phyloP scores from a whole-genome alignment of 2,113 vertebrate genomes.

The Dasyornis broadbenti region DNA sequence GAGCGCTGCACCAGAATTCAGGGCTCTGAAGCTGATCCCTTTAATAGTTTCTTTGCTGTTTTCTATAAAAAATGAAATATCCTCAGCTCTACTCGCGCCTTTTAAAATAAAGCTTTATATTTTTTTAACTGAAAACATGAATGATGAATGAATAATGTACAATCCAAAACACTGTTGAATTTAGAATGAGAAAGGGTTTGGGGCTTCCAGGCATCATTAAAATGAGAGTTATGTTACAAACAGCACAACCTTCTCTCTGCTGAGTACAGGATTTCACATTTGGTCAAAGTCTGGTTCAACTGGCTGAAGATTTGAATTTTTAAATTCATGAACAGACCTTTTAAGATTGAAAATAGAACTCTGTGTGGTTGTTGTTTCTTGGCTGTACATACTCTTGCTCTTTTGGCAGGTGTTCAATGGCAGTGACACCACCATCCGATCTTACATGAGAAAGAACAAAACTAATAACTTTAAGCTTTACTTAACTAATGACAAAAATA shows the following conservation, averaged over 20 bases:
- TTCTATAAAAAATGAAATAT: neutral
- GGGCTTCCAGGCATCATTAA: neutral
- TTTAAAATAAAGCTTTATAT: neutral
- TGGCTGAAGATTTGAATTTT: neutral
- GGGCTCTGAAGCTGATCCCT: neutral
- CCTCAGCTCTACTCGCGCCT: neutral
- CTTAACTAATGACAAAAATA: neutral
- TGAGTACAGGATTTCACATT: neutral
- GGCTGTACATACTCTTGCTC: neutral
- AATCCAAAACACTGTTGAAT: neutral
- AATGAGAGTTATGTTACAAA: neutral
- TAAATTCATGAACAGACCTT: neutral
- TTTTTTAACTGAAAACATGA: neutral
- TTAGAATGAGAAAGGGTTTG: neutral
- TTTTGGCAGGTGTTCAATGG: neutral
- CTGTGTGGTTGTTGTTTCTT: neutral
- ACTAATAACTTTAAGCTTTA: neutral
- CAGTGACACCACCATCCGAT: neutral
- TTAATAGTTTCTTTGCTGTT: neutral
- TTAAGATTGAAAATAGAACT: neutral
- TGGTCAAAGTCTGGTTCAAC: neutral
- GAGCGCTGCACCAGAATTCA: fast-evolving
- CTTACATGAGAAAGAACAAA: neutral
- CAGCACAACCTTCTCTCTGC: neutral
- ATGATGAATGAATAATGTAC: neutral